These are phyloP conservation scores for Drosophila prolongata DNA, from an alignment of 2,888 invertebrate species.

Conservation along the genomic window DNA sequence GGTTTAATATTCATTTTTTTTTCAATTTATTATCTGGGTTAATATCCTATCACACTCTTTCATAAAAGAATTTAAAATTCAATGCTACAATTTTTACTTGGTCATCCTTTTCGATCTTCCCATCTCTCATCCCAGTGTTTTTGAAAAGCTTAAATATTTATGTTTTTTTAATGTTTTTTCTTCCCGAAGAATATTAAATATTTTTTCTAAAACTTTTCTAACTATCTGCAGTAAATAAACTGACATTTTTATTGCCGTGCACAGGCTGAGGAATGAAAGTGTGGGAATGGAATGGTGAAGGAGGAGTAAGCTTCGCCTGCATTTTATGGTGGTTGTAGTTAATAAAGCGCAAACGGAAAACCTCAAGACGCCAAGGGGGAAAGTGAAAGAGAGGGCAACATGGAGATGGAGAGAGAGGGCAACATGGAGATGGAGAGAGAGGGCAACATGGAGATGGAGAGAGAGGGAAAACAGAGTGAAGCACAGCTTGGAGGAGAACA, in stretches of 20 bases:
- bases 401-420: not conserved
- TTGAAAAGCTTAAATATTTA: not conserved
- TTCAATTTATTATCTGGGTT: too few relatives aligned
- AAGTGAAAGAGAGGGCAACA: not conserved
- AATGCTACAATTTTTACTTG: too few relatives aligned
- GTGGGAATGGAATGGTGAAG: not conserved
- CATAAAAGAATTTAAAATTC: too few relatives aligned
- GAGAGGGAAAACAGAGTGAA: conserved; percentile 4
- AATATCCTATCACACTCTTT: too few relatives aligned
- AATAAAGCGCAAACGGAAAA: conserved; percentile 66
- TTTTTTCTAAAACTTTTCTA: not conserved
- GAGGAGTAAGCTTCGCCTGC: conserved; percentile 46
- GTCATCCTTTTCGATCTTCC: too few relatives aligned
- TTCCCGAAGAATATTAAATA: too few relatives aligned
- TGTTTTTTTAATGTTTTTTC: too few relatives aligned
- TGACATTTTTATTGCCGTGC: not conserved
- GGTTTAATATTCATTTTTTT: too few relatives aligned
- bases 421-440: too few relatives aligned
- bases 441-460: not conserved
- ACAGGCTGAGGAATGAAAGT: conserved; percentile 12
- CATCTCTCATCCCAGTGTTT: too few relatives aligned
- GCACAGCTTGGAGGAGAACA: conserved; percentile 51
- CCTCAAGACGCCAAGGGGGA: conserved; percentile 43
- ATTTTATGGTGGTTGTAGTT: conserved; percentile 69
- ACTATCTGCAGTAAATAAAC: not conserved